Conservation (phyloP, 2,888 invertebrate species). For the Andrena bucephala region DNA sequence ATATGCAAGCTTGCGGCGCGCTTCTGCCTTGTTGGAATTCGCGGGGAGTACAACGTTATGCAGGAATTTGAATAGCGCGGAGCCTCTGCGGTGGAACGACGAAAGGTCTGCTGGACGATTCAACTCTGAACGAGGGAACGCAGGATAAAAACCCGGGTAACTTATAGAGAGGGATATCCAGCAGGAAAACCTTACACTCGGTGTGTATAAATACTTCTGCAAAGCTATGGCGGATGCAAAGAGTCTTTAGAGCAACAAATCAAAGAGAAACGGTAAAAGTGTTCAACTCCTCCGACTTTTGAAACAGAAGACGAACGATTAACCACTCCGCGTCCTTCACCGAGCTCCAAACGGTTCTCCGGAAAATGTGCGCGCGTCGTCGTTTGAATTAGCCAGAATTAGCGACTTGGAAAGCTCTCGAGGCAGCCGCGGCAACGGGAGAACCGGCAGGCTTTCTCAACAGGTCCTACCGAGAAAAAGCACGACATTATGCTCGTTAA, state of each 20-base stretch:
- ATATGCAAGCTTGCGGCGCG: no score
- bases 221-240: background rate
- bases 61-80: no score
- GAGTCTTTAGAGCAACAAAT: background rate
- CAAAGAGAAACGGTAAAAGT: background rate
- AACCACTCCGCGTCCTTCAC: background rate
- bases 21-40: no score
- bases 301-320: background rate
- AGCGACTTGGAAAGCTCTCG: background rate
- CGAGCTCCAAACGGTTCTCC: background rate
- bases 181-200: no score
- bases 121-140: no score
- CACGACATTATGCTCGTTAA: conserved; percentile 19
- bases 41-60: no score
- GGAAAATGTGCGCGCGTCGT: no score
- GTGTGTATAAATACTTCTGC: no score
- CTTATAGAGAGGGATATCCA: no score
- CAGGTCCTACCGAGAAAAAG: conserved; percentile 5
- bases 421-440: background rate
- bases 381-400: background rate
- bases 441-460: conserved; percentile 16
- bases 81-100: background rate
- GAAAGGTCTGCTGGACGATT: background rate
- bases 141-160: no score
- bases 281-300: no score